Base-by-base conservation (phyloP, 2,888 invertebrate genomes). In the Euphydryas editha region DNA sequence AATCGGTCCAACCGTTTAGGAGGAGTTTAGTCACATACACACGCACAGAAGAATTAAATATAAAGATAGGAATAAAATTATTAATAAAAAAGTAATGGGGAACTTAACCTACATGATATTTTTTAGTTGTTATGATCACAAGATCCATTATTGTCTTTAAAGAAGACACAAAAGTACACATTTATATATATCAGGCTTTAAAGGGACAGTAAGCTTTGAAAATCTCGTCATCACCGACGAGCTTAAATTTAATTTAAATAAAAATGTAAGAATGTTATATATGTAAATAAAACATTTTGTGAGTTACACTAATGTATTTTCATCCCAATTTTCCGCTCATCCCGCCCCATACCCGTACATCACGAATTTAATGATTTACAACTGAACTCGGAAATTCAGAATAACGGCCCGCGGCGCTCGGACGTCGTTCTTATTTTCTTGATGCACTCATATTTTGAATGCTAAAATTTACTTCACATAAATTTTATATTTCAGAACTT, bases 291-390 rank as follows among this genome's bases (percentile, higher is more conserved):
- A 36, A 56, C 37, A 47, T 15, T 57, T 47, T 20, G 17, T 62
- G 55, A 56, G 55, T 44, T 30, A 17, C 46, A 46, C 59, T 56
- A 58, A 61, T 58, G 62, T 69, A 71, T 68, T 71, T 68, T 63
- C 59, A 67, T 65, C 62, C 44, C 42, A 60, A 68, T 65, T 39
- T 59, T 51, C 55, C 17, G 68, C 69, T 65, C 64, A 61, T 44
- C 49, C 68, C 69, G 57, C 57, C 64, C 67, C 56, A 61, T 65
- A 58, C 61, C 58, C 70, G 66, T 75, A 72, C 73, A 73, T 75
- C 73, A 72, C 59, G 62, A 54, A 37, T 67, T 62, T 72, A 73
- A 75, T 75, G 75, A 77, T 78, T 75, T 75, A 77, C 69, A 63
- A 70, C 51, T 62, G 46, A 59, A 63, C 65, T 62, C 72, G 62